phyloP scores from a whole-genome alignment of 2,113 vertebrate genomes.

The Rissa tridactyla region DNA sequence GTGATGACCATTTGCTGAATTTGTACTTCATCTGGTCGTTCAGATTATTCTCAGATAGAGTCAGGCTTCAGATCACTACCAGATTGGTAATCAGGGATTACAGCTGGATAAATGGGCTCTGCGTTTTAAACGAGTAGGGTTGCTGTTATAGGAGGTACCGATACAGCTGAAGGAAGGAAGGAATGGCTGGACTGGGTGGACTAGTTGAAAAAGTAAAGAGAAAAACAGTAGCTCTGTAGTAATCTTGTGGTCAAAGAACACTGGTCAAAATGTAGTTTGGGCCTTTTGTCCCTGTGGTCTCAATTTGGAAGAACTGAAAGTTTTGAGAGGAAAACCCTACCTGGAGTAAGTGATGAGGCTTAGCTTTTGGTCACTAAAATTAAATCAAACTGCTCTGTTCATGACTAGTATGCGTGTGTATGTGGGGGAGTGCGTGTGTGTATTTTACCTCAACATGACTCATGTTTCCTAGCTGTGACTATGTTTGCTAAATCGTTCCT shows the following conservation, averaged over 20 bases:
- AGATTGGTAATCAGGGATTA: neutral
- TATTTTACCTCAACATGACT: neutral
- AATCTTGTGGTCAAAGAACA: neutral
- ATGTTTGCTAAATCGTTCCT: neutral
- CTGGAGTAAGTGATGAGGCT: neutral
- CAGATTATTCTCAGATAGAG: neutral
- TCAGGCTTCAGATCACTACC: neutral
- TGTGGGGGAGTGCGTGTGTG: neutral
- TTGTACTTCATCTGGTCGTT: neutral
- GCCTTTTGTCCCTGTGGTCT: neutral
- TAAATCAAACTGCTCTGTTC: neutral
- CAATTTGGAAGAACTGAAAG: neutral
- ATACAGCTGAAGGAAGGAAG: neutral
- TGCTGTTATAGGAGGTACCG: neutral
- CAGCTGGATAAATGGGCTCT: neutral
- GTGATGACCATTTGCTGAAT: neutral
- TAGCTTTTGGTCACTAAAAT: neutral
- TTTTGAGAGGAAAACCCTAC: neutral
- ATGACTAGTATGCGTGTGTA: neutral
- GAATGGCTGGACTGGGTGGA: neutral
- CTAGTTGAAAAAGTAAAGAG: neutral
- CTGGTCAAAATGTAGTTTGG: neutral
- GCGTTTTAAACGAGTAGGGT: neutral
- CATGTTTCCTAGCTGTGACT: neutral
- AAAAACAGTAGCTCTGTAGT: neutral